Percentiles rank a stretch among this genome's conserved stretches.
These are phyloP conservation scores for Pterocles orientalis DNA, from an alignment of 2,113 vertebrate species.

Conservation along the genomic window DNA sequence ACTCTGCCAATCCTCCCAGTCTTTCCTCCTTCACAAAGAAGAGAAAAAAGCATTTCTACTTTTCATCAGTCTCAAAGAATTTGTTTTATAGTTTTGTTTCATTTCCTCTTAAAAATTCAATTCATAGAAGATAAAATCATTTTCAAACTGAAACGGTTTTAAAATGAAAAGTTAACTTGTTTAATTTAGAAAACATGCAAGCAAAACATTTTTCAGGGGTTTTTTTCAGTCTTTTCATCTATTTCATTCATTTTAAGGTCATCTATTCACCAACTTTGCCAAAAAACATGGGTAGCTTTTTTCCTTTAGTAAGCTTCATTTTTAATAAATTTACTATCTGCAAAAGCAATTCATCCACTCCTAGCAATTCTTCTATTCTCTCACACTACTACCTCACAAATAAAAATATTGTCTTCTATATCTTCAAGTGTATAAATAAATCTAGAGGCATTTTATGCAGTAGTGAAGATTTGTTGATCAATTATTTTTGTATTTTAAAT, in stretches of 20 bases:
- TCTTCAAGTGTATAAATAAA: neutral
- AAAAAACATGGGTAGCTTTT: neutral
- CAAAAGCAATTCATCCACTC: neutral
- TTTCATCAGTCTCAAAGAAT: neutral
- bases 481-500: neutral
- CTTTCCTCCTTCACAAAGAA: neutral
- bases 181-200: neutral
- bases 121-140: neutral
- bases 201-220: neutral
- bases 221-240: neutral
- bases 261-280: neutral
- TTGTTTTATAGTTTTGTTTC: neutral
- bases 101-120: neutral
- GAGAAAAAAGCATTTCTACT: neutral
- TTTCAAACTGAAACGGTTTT: neutral
- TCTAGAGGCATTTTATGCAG: neutral
- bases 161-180: neutral
- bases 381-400: neutral
- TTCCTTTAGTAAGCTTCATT: neutral
- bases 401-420: neutral
- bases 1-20: neutral
- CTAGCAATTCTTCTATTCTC: neutral
- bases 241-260: neutral
- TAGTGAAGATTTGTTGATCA: neutral
- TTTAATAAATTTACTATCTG: neutral